Evolutionary conservation across 2,113 vertebrate species (phyloP), one percentile per base, ranked within the genome.

Genomic region (Suncus etruscus): DNA sequence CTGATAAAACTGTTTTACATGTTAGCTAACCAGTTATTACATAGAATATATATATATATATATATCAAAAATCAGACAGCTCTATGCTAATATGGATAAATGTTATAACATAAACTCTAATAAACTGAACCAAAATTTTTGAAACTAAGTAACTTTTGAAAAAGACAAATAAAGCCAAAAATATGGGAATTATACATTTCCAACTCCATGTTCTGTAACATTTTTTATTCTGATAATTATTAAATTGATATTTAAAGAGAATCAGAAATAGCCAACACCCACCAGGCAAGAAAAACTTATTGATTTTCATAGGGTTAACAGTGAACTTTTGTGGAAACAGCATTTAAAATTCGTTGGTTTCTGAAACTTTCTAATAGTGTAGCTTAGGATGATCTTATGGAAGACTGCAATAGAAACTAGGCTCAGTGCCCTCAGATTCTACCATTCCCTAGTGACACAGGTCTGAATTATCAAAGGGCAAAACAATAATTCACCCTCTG

Each of bases 61-160:
- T 54, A 68, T 86, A 65, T 77, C 81, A 66, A 68, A 87, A 63
- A 18, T 66, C 70, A 25, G 8, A 58, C n/a, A 68, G 2, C 9
- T 22, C 12, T 24, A 39, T 12, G 29, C 15, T 68, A 66, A 82
- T 65, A 91, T 61, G 54, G 39, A 12, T 27, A 45, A n/a, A 70
- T 75, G 89, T 94, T 86, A 24, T 14, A 27, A 45, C 31, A 29
- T 50, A 70, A 58, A 79, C 51, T 89, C 48, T n/a, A 88, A n/a
- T 75, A 86, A 83, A 54, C 11, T n/a, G 70, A 4, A 25, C 66
- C 73, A 45, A 81, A 91, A 87, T 63, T 3, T 22, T 61, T 61
- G 65, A 20, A 66, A 66, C 27, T 27, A 66, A 29, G 8, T 29
- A 29, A 4, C 25, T 61, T 61, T 61, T 61, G 27, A 66, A 29